phyloP scores from a whole-genome alignment of 1,140 invertebrate species.

The Antheraea pernyi region DNA sequence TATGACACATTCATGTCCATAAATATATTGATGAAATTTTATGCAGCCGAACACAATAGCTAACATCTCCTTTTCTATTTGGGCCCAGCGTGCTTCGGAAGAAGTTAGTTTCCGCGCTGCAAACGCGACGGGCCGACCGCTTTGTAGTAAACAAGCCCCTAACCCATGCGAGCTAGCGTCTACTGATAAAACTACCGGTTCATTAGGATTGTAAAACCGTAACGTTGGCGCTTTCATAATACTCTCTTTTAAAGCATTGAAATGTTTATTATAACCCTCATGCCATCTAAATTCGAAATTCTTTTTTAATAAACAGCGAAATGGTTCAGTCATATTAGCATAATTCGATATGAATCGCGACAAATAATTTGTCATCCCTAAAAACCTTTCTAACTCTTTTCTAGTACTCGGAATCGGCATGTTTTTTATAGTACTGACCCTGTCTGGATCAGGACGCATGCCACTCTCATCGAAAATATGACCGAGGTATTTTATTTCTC shows the following conservation, averaged over 20 bases:
- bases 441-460: too few species aligned
- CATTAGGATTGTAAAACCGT: neutral
- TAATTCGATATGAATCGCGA: too few species aligned
- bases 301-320: conserved; percentile 39
- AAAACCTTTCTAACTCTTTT: too few species aligned
- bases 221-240: conserved; percentile 37
- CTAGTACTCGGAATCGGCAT: too few species aligned
- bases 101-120: conserved; percentile 5
- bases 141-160: neutral
- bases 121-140: conserved; percentile 9
- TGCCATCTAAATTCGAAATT: conserved; percentile 52
- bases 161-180: neutral
- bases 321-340: too few species aligned
- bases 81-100: neutral
- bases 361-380: too few species aligned
- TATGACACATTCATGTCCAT: conserved; percentile 1
- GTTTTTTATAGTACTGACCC: too few species aligned
- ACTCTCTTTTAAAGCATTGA: conserved; percentile 37
- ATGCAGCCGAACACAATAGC: conserved; percentile 9
- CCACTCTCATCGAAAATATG: too few species aligned
- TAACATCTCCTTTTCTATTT: conserved; percentile 15
- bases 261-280: conserved; percentile 26
- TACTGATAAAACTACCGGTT: neutral
- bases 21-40: conserved; percentile 16
- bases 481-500: too few species aligned